A percentile compares a stretch with the other conserved stretches of the same genome.
Conservation (phyloP, 2,888 invertebrate genomes). For the Notodromas monacha region DNA sequence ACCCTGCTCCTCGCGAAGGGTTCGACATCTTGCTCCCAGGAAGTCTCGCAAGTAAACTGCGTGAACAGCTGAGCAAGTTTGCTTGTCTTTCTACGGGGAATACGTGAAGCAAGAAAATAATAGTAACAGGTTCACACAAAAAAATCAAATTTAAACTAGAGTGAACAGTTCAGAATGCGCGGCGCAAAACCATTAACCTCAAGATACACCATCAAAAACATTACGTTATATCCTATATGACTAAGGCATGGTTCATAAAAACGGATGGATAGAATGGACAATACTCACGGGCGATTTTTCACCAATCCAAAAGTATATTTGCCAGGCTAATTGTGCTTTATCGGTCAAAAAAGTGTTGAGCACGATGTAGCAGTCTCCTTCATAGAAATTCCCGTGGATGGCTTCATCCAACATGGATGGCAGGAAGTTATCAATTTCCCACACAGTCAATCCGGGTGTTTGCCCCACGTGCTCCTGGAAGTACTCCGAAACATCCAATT, state of each 20-base stretch:
- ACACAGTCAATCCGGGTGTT: constrained; percentile 58
- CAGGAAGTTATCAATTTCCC: constrained; percentile 98
- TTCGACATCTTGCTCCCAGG: constrained; percentile 68
- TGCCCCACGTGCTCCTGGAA: constrained; percentile 70
- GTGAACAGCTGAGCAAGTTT: constrained; percentile 87
- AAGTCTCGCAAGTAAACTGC: constrained; percentile 89
- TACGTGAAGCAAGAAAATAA: constrained; percentile 10
- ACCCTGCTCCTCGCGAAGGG: constrained; percentile 77
- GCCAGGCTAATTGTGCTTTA: constrained; percentile 42
- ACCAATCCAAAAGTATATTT: constrained; percentile 98
- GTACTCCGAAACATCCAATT: constrained; percentile 81
- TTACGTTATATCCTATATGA: too few relatives aligned
- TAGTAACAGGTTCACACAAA: neutral
- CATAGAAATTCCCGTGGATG: constrained; percentile 87
- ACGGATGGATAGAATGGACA: constrained; percentile 5
- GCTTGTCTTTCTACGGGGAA: constrained; percentile 40
- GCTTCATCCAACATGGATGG: constrained; percentile 54
- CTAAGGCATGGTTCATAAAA: constrained; percentile 7
- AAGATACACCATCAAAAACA: too few relatives aligned
- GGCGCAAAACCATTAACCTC: too few relatives aligned
- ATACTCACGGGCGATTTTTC: constrained; percentile 49
- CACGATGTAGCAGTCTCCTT: constrained; percentile 93
- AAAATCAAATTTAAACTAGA: constrained; percentile 6
- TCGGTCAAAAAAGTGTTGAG: constrained; percentile 47
- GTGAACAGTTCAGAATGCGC: too few relatives aligned